Evolutionary conservation across 2,113 vertebrate species (phyloP), one percentile per base, ranked within the genome.

Genomic region (Melanerpes aurifrons): DNA sequence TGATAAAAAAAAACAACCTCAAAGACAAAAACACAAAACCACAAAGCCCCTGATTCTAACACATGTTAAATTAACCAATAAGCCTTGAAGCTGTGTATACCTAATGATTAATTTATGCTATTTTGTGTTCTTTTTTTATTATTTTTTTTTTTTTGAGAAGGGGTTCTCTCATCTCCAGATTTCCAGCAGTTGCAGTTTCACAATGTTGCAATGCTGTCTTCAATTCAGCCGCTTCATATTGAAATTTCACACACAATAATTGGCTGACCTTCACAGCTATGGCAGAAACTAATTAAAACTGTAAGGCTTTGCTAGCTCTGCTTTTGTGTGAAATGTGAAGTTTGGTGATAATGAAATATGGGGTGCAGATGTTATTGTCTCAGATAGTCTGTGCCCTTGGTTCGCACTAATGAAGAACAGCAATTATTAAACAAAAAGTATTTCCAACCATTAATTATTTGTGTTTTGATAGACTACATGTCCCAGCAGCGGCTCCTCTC

Each of bases 211-310:
- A 93, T 93, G 92, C 94, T 96, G 87, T 98, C 96, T 98, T 98
- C 97, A 96, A 94, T 96, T 95, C 97, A 95, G 97, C 97, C 77
- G 92, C 97, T 96, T 97, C 97, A 97, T 98, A 98, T 98, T 98
- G 98, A 99, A 98, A 98, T 98, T 98, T 99, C 98, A 98, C 97
- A 98, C 98, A 98, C 98, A 98, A 98, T 99, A 99, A 99, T 99
- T 99, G 98, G 98, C 98, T 99, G 99, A 99, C 99, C 99, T 99
- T 99, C 99, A 98, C 98, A 98, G 98, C 98, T 98, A 98, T 97
- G 97, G 98, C 98, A 99, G 98, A 98, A 98, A 98, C 98, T 99
- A 99, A 99, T 99, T 99, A 99, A 99, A 98, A 98, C 98, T 99
- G 98, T 98, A 98, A 98, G 98, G 98, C 97, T 97, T 96, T 94